These are phyloP conservation scores for Semibalanus balanoides DNA, from an alignment of 1,140 invertebrate species.

Conservation along the genomic window DNA sequence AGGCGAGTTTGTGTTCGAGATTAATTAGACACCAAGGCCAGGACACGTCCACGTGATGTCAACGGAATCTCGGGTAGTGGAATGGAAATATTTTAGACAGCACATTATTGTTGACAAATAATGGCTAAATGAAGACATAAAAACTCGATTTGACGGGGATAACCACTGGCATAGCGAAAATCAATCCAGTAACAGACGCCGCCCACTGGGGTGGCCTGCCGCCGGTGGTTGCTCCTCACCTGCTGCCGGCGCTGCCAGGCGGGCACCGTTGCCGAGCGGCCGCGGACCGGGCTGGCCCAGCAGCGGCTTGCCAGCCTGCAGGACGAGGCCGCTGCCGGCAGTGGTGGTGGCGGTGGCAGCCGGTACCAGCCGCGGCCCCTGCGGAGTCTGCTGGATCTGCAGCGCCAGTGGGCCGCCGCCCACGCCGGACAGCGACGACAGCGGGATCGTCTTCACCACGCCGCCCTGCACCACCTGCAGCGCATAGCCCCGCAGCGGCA, in stretches of 20 bases:
- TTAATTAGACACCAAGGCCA: too few species aligned
- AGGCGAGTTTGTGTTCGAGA: too few species aligned
- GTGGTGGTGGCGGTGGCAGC: conserved; percentile 8
- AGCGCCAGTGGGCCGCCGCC: conserved; percentile 14
- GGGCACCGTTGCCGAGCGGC: not conserved
- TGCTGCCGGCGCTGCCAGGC: not conserved
- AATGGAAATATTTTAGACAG: too few species aligned
- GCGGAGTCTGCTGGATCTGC: conserved; percentile 32
- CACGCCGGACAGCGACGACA: not conserved
- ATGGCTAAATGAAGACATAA: too few species aligned
- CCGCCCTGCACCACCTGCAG: conserved; percentile 8
- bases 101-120: too few species aligned
- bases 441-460: not conserved
- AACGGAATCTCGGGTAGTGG: too few species aligned
- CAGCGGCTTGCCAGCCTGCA: not conserved
- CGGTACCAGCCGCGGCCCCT: conserved; percentile 25
- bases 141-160: too few species aligned
- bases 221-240: not conserved
- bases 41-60: too few species aligned
- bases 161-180: too few species aligned
- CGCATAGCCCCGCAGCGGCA: not conserved
- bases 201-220: too few species aligned
- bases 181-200: too few species aligned
- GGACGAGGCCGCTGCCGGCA: not conserved
- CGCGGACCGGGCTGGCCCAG: not conserved